phyloP scores from a whole-genome alignment of 2,113 vertebrate species.

The Centropus unirufus region DNA sequence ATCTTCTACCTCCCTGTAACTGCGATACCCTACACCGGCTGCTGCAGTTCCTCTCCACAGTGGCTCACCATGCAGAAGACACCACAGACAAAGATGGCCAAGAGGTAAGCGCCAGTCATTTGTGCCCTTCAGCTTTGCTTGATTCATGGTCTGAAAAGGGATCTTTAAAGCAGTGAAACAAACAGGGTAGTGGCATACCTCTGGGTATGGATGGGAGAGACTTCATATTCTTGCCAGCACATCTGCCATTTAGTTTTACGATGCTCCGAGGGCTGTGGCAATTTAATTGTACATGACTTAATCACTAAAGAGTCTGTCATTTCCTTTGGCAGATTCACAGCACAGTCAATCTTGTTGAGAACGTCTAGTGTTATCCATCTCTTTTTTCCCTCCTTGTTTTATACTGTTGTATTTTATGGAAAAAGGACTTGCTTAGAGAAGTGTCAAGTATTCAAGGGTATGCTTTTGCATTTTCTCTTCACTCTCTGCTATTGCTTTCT shows the following conservation, averaged over 20 bases:
- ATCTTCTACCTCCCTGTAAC: constrained; percentile 95
- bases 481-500: neutral
- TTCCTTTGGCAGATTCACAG: neutral
- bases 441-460: neutral
- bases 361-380: neutral
- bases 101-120: constrained; percentile 74
- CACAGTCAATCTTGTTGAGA: neutral
- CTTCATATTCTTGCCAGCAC: neutral
- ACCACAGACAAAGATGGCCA: constrained; percentile 81
- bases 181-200: accelerated
- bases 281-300: neutral
- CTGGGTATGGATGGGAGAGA: neutral
- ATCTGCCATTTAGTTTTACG: neutral
- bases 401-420: neutral
- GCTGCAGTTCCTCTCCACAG: constrained; percentile 90
- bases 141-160: neutral
- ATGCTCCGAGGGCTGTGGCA: neutral
- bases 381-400: neutral
- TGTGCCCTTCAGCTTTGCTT: neutral
- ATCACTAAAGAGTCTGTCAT: neutral
- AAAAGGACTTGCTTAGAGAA: neutral
- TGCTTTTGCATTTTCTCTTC: neutral
- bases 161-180: neutral
- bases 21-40: constrained; percentile 94
- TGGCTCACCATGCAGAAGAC: constrained; percentile 89